phyloP scores from a whole-genome alignment of 2,797 vertebrate genomes.

The Melanotaenia pygmaea region DNA sequence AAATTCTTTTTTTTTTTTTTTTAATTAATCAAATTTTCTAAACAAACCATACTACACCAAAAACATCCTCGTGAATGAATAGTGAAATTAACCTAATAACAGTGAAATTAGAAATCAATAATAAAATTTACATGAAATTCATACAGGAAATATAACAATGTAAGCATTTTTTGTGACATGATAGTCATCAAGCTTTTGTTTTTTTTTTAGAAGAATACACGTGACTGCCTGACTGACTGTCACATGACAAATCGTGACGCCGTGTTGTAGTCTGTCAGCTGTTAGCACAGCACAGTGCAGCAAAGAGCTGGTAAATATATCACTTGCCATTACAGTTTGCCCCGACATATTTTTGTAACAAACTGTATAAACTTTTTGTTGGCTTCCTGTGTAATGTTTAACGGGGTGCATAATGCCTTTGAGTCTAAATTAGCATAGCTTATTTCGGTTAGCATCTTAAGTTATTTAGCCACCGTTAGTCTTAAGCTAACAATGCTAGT shows the following conservation, averaged over 20 bases:
- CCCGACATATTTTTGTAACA: background rate
- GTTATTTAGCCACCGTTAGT: slow-evolving; percentile 10
- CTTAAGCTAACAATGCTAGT: background rate
- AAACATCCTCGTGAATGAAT: background rate
- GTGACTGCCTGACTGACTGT: slow-evolving; percentile 62
- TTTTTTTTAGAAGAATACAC: slow-evolving; percentile 17
- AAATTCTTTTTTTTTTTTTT: no score
- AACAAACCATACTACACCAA: background rate
- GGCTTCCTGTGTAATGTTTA: background rate
- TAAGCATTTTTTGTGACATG: background rate
- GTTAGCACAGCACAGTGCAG: slow-evolving; percentile 14
- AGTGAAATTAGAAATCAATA: background rate
- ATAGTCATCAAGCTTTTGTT: no score
- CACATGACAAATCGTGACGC: slow-evolving; percentile 78
- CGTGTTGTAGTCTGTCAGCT: slow-evolving; percentile 71
- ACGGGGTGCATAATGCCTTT: background rate
- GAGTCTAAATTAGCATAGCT: slow-evolving; percentile 37
- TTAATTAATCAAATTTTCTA: background rate
- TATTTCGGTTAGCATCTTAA: slow-evolving; percentile 46
- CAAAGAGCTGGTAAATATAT: slow-evolving; percentile 56
- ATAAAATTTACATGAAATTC: background rate
- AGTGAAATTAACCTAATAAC: no score
- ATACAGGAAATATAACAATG: background rate
- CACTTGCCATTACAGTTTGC: fast-evolving
- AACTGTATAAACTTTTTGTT: background rate